phyloP scores from a whole-genome alignment of 2,113 vertebrate species.

The Probosciger aterrimus region DNA sequence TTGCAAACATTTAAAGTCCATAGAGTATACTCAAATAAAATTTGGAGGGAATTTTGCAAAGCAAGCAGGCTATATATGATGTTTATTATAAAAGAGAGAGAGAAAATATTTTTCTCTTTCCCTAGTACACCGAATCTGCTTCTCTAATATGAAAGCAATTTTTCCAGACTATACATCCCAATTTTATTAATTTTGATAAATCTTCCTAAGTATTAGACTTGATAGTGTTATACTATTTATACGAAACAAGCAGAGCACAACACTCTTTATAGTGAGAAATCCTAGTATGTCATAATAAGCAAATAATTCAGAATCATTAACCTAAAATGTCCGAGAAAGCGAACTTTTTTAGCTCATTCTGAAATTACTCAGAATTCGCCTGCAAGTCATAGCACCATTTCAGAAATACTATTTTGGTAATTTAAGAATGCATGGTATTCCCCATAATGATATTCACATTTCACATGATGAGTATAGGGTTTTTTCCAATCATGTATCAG shows the following conservation, averaged over 20 bases:
- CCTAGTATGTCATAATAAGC: neutral
- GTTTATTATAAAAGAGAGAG: neutral
- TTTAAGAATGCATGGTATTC: neutral
- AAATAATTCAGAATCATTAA: neutral
- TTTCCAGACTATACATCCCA: neutral
- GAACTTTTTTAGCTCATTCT: neutral
- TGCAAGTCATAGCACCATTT: neutral
- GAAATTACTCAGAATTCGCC: neutral
- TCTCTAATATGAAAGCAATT: neutral
- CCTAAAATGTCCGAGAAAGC: neutral
- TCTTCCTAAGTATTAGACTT: neutral
- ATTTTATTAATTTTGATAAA: neutral
- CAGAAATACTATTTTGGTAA: neutral
- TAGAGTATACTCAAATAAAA: neutral
- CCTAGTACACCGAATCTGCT: neutral
- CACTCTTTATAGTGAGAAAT: neutral
- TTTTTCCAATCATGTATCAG: neutral
- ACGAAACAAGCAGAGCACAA: neutral
- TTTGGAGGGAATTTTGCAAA: neutral
- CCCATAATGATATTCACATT: neutral
- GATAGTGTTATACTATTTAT: neutral
- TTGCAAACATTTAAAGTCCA: neutral
- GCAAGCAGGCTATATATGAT: neutral
- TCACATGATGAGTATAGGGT: neutral
- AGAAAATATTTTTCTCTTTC: neutral